Conservation (phyloP, 92 coral and sea anemone species). For the Parazoanthus swiftii region DNA sequence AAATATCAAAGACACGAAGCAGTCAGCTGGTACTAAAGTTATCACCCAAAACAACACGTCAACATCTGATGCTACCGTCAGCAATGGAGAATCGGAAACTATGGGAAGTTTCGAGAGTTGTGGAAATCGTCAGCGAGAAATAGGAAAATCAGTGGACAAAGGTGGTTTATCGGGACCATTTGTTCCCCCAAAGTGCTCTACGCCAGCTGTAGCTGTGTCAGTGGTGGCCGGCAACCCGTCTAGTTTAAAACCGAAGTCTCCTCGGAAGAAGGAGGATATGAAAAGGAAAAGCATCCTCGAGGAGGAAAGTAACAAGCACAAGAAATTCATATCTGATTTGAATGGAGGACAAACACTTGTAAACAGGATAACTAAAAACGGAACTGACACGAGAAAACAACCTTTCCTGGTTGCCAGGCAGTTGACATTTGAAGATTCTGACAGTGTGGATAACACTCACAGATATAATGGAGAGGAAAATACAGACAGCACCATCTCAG, state of each 20-base stretch:
- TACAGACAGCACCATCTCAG: conserved; percentile 96
- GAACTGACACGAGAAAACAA: conserved; percentile 37
- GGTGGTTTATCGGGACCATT: conserved; percentile 42
- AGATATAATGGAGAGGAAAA: conserved; percentile 68
- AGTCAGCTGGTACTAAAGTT: conserved; percentile 25
- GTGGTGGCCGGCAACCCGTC: conserved; percentile 24
- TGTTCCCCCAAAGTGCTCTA: conserved; percentile 64
- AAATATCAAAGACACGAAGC: conserved; percentile 7
- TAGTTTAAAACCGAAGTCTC: conserved; percentile 50
- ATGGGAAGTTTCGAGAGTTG: conserved; percentile 13
- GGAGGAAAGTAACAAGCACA: conserved; percentile 32
- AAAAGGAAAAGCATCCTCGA: conserved; percentile 42
- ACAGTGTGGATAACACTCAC: conserved; percentile 27
- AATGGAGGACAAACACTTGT: conserved; percentile 9
- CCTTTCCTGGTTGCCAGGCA: conserved; percentile 66
- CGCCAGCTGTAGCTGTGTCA: conserved; percentile 53
- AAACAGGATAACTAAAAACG: conserved; percentile 5
- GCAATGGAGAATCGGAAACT: conserved; percentile 33
- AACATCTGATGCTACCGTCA: neutral
- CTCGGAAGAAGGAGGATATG: conserved; percentile 43
- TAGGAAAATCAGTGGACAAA: conserved; percentile 9
- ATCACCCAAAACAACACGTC: conserved; percentile 5
- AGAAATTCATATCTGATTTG: conserved; percentile 26
- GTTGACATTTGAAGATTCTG: conserved; percentile 60
- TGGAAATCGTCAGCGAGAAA: conserved; percentile 18